These are phyloP conservation scores for Etheostoma spectabile DNA, from an alignment of 2,113 vertebrate genomes.

Conservation along the genomic window DNA sequence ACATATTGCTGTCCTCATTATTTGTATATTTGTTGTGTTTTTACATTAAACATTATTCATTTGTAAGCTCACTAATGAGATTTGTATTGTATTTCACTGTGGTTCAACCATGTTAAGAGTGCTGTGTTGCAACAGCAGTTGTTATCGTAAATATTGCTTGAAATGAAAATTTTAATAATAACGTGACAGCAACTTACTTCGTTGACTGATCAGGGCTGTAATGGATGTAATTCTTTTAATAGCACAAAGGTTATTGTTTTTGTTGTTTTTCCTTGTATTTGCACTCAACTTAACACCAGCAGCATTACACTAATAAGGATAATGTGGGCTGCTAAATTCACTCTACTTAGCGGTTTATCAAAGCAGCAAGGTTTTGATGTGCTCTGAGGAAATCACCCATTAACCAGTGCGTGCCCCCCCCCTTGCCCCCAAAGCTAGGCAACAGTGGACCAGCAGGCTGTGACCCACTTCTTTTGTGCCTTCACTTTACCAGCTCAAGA, in stretches of 20 bases:
- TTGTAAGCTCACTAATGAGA: not conserved
- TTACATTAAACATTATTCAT: not conserved
- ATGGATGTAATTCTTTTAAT: not conserved
- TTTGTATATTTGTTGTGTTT: not conserved
- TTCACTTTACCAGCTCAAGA: slow-evolving; percentile 66
- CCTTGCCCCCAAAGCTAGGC: slow-evolving; percentile 12
- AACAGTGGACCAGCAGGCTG: slow-evolving; percentile 39
- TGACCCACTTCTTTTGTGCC: slow-evolving; percentile 82
- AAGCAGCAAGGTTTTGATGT: slow-evolving; percentile 47
- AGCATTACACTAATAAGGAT: slow-evolving; percentile 52
- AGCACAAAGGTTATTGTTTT: slow-evolving; percentile 19
- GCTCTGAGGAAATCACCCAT: slow-evolving; percentile 52
- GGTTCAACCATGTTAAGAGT: not conserved
- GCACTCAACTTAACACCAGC: slow-evolving; percentile 2
- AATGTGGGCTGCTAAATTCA: slow-evolving; percentile 23
- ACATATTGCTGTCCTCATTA: not conserved
- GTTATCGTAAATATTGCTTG: not conserved
- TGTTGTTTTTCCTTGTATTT: slow-evolving; percentile 9
- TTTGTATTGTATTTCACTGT: not conserved
- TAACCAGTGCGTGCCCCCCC: slow-evolving; percentile 20
- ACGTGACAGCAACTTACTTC: not conserved
- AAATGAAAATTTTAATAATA: not conserved
- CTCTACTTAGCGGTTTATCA: slow-evolving; percentile 44
- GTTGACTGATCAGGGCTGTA: no score
- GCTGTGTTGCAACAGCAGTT: not conserved